A percentile compares a stretch with the other conserved stretches of the same genome.
These are phyloP conservation scores for Urocitellus parryii DNA, from an alignment of 2,113 vertebrate genomes.

Conservation along the genomic window DNA sequence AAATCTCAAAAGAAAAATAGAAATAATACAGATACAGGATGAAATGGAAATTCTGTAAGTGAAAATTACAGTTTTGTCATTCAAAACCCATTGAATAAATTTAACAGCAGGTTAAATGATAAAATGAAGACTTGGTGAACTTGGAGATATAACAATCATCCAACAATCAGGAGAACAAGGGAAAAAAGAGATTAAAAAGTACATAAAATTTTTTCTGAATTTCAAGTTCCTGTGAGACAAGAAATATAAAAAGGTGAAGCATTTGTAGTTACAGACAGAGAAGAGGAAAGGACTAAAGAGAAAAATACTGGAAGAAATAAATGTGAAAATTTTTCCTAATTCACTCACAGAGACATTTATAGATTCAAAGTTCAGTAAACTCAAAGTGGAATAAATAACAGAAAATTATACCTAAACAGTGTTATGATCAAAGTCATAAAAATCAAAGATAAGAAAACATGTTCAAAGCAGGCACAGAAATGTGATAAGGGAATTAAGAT, in stretches of 20 bases:
- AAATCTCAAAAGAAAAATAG: constrained; percentile 16
- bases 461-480: neutral
- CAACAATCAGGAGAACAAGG: neutral
- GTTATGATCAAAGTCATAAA: neutral
- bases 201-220: neutral
- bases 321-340: neutral
- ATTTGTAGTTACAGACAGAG: neutral
- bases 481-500: neutral
- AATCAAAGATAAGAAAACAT: neutral
- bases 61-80: neutral
- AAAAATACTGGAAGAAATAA: neutral
- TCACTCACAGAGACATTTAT: neutral
- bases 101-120: neutral
- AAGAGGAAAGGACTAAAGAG: neutral
- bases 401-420: neutral
- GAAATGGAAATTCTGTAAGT: neutral
- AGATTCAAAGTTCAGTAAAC: neutral
- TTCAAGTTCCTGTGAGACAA: neutral
- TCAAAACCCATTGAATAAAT: neutral
- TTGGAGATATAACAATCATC: neutral
- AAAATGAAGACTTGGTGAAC: neutral
- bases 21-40: neutral
- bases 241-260: neutral
- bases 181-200: neutral
- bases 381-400: neutral